Base-by-base conservation (phyloP, 2,888 invertebrate genomes). In the Argyresthia albistria region DNA sequence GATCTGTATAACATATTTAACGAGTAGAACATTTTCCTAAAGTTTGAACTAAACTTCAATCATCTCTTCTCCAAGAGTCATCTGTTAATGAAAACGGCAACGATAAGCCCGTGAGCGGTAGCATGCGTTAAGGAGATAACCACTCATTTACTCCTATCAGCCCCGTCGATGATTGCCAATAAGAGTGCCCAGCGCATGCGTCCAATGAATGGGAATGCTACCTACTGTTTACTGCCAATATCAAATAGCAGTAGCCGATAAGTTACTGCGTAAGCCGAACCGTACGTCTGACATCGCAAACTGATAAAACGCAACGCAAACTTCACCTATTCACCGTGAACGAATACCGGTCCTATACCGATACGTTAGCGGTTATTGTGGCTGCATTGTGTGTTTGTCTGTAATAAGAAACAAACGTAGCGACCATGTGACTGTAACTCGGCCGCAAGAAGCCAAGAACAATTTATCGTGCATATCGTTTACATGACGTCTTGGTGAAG, bases 181-280 rank as follows among this genome's bases (percentile, higher is more conserved):
- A 43, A 55, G 59, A 57, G 58, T 59, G 56, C 12, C 59, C 10
- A 60, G 67, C 68, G 65, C 66, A 65, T 60, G 65, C 69, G 65
- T 66, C 64, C 62, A 56, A 60, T 65, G 60, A 61, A 57, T 48
- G 48, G 12, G 15, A 46, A n/a, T 35, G 25, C 4, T 11, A n/a
- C 39, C 39, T 9, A n/a, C 39, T 25, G 25, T 25, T 25, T 25
- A 25, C 39, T 39, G 39, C 4, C 9, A 11, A n/a, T 39, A n/a
- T 39, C 39, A 9, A 3, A 7, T 45, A 15, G 15, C 15, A 14
- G 15, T 45, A 14, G 9, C 12, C 45, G 45, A 14, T 45, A 45
- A 14, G 12, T 15, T 45, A 14, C 45, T 15, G 9, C 12, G 45
- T 45, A 45, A 45, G 14, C 45, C 45, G 45, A 45, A 45, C 39